Percentiles rank a stretch among this genome's conserved stretches.
phyloP scores from a whole-genome alignment of 2,888 invertebrate genomes.

The Sipunculus nudus region DNA sequence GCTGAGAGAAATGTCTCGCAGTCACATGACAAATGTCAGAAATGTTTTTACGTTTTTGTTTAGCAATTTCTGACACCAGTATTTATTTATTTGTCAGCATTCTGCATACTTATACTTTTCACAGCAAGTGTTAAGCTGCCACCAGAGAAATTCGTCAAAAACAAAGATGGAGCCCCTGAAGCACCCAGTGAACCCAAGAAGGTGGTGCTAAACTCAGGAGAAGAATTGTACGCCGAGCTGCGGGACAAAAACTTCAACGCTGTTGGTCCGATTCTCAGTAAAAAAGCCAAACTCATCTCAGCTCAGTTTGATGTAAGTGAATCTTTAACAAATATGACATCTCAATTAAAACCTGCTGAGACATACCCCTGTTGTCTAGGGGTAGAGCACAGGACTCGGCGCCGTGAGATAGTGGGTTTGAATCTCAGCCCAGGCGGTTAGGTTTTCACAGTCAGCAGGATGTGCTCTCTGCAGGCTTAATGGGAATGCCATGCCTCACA shows the following conservation, averaged over 20 bases:
- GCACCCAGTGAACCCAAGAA: conserved; percentile 74
- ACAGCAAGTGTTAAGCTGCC: conserved; percentile 82
- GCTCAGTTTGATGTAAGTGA: conserved; percentile 74
- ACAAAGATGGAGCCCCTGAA: conserved; percentile 69
- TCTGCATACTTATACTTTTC: background rate
- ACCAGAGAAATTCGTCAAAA: conserved; percentile 82
- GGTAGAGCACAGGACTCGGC: too few species aligned
- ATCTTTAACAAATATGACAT: background rate
- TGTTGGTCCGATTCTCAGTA: conserved; percentile 84
- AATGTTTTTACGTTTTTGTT: too few species aligned
- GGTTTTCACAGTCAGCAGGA: too few species aligned
- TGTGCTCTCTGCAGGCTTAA: too few species aligned
- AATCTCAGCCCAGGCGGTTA: too few species aligned
- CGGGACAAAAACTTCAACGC: conserved; percentile 93
- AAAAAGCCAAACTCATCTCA: conserved; percentile 86
- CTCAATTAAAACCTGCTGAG: background rate
- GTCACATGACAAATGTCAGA: too few species aligned
- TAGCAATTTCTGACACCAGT: too few species aligned
- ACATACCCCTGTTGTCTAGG: too few species aligned
- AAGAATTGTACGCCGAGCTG: conserved; percentile 87
- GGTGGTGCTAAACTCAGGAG: conserved; percentile 87
- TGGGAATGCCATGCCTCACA: too few species aligned
- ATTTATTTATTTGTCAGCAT: too few species aligned
- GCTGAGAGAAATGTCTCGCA: too few species aligned
- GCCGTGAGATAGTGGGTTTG: too few species aligned